These are phyloP conservation scores for Wasmannia auropunctata DNA, from an alignment of 1,140 invertebrate genomes.

Conservation along the genomic window DNA sequence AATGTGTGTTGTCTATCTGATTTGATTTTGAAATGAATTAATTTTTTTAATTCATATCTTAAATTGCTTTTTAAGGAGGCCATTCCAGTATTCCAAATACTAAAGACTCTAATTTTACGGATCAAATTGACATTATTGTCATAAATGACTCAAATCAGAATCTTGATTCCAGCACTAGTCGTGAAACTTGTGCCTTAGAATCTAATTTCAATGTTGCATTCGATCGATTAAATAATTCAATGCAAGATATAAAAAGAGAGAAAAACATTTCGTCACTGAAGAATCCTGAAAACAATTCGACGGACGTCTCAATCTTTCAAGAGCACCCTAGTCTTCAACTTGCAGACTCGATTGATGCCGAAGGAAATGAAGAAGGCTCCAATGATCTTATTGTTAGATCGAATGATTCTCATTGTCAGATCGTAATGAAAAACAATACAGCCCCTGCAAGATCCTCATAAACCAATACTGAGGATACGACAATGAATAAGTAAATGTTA, in stretches of 20 bases:
- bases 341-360: neutral
- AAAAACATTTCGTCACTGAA: constrained; percentile 1
- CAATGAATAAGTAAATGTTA: neutral
- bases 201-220: constrained; percentile 2
- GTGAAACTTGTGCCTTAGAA: neutral
- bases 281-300: constrained; percentile 4
- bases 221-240: constrained; percentile 2
- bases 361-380: too few species aligned
- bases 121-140: constrained; percentile 5
- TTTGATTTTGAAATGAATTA: neutral
- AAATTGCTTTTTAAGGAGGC: neutral
- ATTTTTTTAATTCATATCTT: constrained; percentile 7
- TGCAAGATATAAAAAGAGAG: neutral
- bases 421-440: neutral
- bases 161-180: neutral
- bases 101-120: neutral
- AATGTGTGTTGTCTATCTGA: neutral
- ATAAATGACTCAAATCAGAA: neutral
- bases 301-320: neutral
- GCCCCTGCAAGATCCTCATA: too few species aligned
- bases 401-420: too few species aligned
- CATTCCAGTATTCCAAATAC: too few species aligned
- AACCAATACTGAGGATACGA: neutral
- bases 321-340: neutral
- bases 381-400: too few species aligned